A percentile compares a stretch with the other conserved stretches of the same genome.
Conservation (phyloP, 2,113 vertebrate species). For the Nibea albiflora region DNA sequence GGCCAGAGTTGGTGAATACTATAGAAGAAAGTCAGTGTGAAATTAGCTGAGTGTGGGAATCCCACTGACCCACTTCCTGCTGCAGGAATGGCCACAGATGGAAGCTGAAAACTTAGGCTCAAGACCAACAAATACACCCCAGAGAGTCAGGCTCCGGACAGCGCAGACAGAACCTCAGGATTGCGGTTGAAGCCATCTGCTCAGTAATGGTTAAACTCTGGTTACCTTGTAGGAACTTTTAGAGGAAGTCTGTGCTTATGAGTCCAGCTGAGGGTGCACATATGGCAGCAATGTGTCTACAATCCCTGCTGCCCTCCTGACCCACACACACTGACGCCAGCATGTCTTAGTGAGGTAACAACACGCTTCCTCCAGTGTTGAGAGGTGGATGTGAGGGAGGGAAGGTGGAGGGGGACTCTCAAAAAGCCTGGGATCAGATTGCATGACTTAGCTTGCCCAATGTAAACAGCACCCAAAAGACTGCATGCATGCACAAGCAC, state of each 20-base stretch:
- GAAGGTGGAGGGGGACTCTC: conserved; percentile 35
- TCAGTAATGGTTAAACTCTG: not conserved
- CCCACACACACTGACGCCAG: conserved; percentile 79
- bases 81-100: conserved; percentile 5
- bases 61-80: conserved; percentile 38
- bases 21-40: conserved; percentile 15
- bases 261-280: conserved; percentile 62
- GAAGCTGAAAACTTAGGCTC: conserved; percentile 3
- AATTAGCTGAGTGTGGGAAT: conserved; percentile 44
- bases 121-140: conserved; percentile 14
- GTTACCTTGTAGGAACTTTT: conserved; percentile 60
- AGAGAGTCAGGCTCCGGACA: not conserved
- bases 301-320: conserved; percentile 68
- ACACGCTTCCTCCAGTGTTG: conserved; percentile 76
- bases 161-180: not conserved
- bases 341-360: conserved; percentile 83
- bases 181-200: conserved; percentile 37
- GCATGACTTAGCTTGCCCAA: conserved; percentile 75
- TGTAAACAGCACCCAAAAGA: conserved; percentile 72
- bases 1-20: not conserved
- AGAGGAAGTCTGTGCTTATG: conserved; percentile 40
- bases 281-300: conserved; percentile 74
- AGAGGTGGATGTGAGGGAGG: conserved; percentile 57
- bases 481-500: not conserved
- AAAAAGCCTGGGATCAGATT: conserved; percentile 71